phyloP scores from a whole-genome alignment of 2,888 invertebrate genomes.

The Amaurobius ferox region DNA sequence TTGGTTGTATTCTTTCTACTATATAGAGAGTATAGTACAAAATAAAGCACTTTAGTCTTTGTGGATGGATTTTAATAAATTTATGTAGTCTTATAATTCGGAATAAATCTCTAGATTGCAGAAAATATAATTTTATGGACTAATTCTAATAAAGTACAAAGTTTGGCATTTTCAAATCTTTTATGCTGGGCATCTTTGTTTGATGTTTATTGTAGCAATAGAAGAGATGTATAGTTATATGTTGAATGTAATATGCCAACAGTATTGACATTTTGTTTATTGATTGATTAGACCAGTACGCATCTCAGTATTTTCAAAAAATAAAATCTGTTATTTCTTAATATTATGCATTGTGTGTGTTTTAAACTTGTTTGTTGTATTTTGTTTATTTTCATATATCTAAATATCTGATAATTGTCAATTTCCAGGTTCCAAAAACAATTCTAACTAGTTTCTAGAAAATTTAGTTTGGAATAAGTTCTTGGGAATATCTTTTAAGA shows the following conservation, averaged over 20 bases:
- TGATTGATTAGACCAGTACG: too few relatives aligned
- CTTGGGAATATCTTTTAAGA: too few relatives aligned
- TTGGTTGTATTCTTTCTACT: not conserved
- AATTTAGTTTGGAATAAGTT: too few relatives aligned
- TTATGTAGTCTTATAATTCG: not conserved
- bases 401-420: too few relatives aligned
- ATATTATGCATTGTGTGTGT: too few relatives aligned
- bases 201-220: not conserved
- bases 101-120: not conserved
- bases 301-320: not conserved
- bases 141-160: too few relatives aligned
- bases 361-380: too few relatives aligned
- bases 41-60: not conserved
- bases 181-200: not conserved
- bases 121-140: not conserved
- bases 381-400: too few relatives aligned
- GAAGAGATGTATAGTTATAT: not conserved
- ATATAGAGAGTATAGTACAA: not conserved
- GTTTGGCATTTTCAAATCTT: not conserved
- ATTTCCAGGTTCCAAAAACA: too few relatives aligned
- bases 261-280: too few relatives aligned
- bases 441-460: too few relatives aligned
- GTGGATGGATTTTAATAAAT: not conserved
- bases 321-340: constrained; percentile 1
- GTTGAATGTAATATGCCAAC: not conserved